Base-by-base conservation (phyloP, 2,113 vertebrate species). In the Xenopus borealis region DNA sequence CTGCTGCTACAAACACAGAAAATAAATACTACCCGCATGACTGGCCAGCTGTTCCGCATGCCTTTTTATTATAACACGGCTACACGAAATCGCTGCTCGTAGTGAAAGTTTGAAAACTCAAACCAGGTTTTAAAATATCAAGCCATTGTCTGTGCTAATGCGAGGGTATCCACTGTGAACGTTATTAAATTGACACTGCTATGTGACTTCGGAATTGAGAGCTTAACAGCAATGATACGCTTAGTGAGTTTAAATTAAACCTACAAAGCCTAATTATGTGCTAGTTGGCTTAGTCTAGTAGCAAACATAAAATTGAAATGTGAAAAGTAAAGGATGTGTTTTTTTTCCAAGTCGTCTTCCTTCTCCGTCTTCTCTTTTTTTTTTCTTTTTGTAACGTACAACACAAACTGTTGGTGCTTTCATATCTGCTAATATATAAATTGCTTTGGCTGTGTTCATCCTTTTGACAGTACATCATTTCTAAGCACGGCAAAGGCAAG, bases 201-300 rank as follows among this genome's bases (percentile, higher is more conserved):
- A 47, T 77, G 74, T 57, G 74, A 70, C 67, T 77, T 69, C 19
- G 19, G 57, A 77, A 77, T 70, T 57, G 59, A 77, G 74, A 77
- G 66, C 67, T 69, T 64, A 77, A 53, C 74, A 70, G 74, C 74
- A 77, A 77, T 77, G 74, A 77, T 77, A 70, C 30, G 74, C 74
- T 70, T 23, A 64, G 66, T 64, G 74, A 70, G 74, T 62, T 65
- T 77, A 77, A 77, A 77, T 77, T 77, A 77, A 69, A 77, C 67
- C 40, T 77, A 77, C 74, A 77, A 70, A 77, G 61, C 47, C 74
- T 77, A 77, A 77, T 77, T 70, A 77, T 57, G 47, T 70, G 50
- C 5, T 64, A 69, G 67, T 69, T 76, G 52, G 58, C 66, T 69
- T 62, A 69, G 67, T 55, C 74, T 67, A 27, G 59, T 77, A 44